Percentiles rank a stretch among this genome's conserved stretches.
Conservation (phyloP, 2,888 invertebrate species). For the Panorpa germanica region DNA sequence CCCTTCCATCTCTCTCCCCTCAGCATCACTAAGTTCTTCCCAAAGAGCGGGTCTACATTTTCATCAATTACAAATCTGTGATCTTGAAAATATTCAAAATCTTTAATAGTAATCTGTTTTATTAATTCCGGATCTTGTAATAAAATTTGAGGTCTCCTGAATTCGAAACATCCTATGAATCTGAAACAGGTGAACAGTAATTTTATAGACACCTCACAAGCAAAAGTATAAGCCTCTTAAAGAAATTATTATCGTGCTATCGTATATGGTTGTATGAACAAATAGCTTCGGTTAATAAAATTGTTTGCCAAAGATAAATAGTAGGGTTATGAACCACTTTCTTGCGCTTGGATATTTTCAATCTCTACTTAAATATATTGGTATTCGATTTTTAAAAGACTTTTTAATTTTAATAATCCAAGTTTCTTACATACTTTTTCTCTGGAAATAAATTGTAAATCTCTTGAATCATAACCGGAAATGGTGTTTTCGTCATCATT, state of each 20-base stretch:
- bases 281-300: no score
- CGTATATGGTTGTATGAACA: no score
- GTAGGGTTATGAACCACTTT: no score
- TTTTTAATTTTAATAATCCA: not conserved
- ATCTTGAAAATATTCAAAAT: constrained; percentile 14
- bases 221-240: no score
- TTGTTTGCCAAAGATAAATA: no score
- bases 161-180: constrained; percentile 7
- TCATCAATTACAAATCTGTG: constrained; percentile 13
- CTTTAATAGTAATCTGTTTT: constrained; percentile 10
- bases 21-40: constrained; percentile 4
- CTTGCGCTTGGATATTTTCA: no score
- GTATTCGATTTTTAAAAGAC: no score
- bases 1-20: constrained; percentile 9
- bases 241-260: no score
- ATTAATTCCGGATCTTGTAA: constrained; percentile 7
- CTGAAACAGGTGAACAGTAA: not conserved
- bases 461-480: constrained; percentile 1
- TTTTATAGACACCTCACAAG: no score
- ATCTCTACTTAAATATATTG: no score
- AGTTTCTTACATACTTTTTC: constrained; percentile 4
- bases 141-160: constrained; percentile 2
- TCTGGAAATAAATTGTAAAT: constrained; percentile 7
- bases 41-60: constrained; percentile 14
- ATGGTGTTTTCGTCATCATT: not conserved